These are phyloP conservation scores for Tinea semifulvella DNA, from an alignment of 2,888 invertebrate species.

Conservation along the genomic window DNA sequence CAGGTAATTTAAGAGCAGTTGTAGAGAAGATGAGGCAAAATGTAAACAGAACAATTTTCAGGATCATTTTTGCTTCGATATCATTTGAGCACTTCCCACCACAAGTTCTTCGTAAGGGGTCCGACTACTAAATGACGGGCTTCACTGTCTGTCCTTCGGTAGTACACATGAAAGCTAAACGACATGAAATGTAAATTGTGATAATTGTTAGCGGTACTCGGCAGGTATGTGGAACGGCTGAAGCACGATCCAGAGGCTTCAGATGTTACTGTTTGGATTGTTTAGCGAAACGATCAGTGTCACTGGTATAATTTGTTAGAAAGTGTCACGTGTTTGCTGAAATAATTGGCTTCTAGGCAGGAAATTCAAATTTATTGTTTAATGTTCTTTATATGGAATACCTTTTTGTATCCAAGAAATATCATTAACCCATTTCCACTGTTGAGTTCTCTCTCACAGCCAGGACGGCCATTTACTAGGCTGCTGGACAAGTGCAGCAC, in stretches of 20 bases:
- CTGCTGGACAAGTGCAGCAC: too few species aligned
- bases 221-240: constrained; percentile 43
- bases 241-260: constrained; percentile 46
- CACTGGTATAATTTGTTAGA: constrained; percentile 32
- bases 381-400: too few species aligned
- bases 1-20: constrained; percentile 34
- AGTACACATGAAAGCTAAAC: constrained; percentile 17
- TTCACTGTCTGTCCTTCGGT: constrained; percentile 21
- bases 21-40: not conserved
- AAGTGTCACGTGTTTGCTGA: constrained; percentile 59
- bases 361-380: too few species aligned
- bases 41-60: constrained; percentile 2
- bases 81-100: constrained; percentile 3
- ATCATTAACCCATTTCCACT: too few species aligned
- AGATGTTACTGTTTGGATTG: constrained; percentile 49
- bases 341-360: constrained; percentile 28
- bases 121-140: constrained; percentile 41
- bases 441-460: too few species aligned
- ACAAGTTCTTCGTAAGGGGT: constrained; percentile 34
- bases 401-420: too few species aligned
- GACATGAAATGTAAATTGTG: constrained; percentile 39
- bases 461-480: too few species aligned
- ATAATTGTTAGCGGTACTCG: constrained; percentile 60
- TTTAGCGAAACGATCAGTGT: constrained; percentile 47
- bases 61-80: constrained; percentile 1